Percentiles rank a stretch among this genome's conserved stretches.
Conservation (phyloP, 1,140 invertebrate genomes). For the Platyscapa corneri region DNA sequence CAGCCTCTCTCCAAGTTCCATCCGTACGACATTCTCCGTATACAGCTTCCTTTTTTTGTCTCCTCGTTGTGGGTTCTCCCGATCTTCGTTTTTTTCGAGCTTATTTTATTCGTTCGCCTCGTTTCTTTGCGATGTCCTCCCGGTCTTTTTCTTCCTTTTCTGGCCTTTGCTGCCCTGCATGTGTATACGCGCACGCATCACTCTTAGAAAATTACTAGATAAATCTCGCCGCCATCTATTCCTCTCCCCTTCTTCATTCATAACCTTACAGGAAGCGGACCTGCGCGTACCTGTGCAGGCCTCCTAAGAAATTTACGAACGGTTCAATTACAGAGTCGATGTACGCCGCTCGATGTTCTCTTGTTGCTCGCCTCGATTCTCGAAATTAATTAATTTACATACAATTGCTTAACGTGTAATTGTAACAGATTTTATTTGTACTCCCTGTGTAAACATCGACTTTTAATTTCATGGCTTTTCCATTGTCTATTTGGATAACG, state of each 20-base stretch:
- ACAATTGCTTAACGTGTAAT: neutral
- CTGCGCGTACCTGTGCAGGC: neutral
- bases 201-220: slow-evolving; percentile 39
- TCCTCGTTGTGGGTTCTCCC: neutral
- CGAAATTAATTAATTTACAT: slow-evolving; percentile 1
- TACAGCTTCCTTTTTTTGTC: slow-evolving; percentile 23
- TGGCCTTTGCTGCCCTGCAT: neutral
- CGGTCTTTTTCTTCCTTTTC: neutral
- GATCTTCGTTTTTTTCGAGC: neutral
- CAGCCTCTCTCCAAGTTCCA: slow-evolving; percentile 29
- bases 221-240: slow-evolving; percentile 1
- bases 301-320: neutral
- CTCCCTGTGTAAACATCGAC: too few relatives aligned
- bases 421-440: neutral
- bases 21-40: slow-evolving; percentile 45
- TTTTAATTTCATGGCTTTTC: neutral
- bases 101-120: slow-evolving; percentile 20
- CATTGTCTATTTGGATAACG: too few relatives aligned
- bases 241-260: neutral
- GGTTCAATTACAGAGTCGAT: neutral
- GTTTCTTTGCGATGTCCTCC: neutral
- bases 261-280: neutral
- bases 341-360: neutral
- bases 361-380: neutral
- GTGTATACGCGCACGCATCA: slow-evolving; percentile 1